Percentiles rank a stretch among this genome's conserved stretches.
These are phyloP conservation scores for Furnarius figulus DNA, from an alignment of 2,113 vertebrate genomes.

Conservation along the genomic window DNA sequence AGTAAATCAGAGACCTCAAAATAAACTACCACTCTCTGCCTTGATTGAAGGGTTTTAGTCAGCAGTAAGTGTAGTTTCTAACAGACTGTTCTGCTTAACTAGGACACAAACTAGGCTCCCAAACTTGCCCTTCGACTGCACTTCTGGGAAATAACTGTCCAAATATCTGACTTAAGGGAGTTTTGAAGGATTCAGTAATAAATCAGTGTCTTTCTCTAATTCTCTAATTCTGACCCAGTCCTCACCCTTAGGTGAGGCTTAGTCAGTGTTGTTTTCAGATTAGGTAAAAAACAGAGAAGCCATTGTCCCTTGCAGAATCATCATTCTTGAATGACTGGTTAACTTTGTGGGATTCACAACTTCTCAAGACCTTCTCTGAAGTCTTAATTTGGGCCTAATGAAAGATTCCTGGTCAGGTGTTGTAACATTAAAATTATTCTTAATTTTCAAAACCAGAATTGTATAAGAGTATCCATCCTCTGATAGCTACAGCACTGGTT, in stretches of 20 bases:
- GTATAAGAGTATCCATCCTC: background rate
- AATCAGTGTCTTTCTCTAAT: background rate
- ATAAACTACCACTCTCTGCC: background rate
- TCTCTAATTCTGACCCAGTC: background rate
- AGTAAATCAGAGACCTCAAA: background rate
- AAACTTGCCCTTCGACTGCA: background rate
- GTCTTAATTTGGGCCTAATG: background rate
- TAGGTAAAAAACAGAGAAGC: background rate
- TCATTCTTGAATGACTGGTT: background rate
- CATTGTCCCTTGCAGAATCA: background rate
- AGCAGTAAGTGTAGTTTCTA: background rate
- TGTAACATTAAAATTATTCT: background rate
- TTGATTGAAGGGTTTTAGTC: background rate
- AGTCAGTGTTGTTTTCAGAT: background rate
- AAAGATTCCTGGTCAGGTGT: background rate
- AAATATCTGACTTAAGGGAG: background rate
- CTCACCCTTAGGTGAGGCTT: background rate
- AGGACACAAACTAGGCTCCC: background rate
- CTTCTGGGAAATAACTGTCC: background rate
- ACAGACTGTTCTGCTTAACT: background rate
- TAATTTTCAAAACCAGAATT: background rate
- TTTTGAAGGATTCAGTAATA: background rate
- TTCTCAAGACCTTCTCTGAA: background rate
- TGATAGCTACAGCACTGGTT: background rate
- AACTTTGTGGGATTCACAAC: background rate